A percentile compares a stretch with the other conserved stretches of the same genome.
These are phyloP conservation scores for Rhinogobio ventralis DNA, from an alignment of 2,797 vertebrate genomes.

Conservation along the genomic window DNA sequence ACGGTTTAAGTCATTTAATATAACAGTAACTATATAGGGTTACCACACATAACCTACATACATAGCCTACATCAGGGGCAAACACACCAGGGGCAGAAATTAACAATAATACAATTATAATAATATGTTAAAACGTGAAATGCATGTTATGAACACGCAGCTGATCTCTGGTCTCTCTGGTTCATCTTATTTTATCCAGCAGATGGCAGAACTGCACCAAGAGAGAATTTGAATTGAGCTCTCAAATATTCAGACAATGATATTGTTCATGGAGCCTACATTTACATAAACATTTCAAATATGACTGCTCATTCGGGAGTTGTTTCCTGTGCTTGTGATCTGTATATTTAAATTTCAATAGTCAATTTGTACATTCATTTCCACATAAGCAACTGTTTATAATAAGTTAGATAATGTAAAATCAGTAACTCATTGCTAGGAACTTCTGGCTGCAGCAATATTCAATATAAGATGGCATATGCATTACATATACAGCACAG, in stretches of 20 bases:
- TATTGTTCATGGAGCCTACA: neutral
- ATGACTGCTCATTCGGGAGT: neutral
- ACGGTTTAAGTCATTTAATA: no score
- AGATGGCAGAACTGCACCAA: neutral
- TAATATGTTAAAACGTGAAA: neutral
- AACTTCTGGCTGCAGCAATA: neutral
- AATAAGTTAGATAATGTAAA: no score
- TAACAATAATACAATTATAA: no score
- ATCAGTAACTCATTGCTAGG: neutral
- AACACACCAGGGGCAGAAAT: no score
- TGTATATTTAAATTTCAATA: neutral
- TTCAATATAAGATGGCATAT: neutral
- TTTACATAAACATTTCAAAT: neutral
- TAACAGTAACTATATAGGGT: no score
- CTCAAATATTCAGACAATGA: neutral
- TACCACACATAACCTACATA: no score
- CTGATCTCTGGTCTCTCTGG: neutral
- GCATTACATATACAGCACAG: neutral
- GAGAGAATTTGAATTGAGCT: neutral
- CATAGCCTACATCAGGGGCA: no score
- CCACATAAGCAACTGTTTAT: neutral
- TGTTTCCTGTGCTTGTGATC: neutral
- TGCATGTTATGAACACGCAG: neutral
- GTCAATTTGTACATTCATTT: neutral
- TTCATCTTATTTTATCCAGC: neutral